Base-by-base conservation (phyloP, 1,140 invertebrate species). In the Colletes latitarsis region DNA sequence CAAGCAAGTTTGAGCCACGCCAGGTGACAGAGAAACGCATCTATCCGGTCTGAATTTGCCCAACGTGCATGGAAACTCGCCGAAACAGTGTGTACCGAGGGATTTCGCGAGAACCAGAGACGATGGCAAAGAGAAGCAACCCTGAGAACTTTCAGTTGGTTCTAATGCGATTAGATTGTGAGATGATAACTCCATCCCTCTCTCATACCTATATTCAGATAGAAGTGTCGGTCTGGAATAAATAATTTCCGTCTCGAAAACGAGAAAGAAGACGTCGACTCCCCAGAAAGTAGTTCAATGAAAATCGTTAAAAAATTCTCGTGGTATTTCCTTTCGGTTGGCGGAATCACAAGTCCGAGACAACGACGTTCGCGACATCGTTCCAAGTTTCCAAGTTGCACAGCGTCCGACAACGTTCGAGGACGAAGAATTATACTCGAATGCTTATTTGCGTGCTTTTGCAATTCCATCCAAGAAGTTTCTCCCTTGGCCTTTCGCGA, bases 91-190 rank as follows among this genome's bases (percentile, higher is more conserved):
- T 71, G 49, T 63, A 80, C 63, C 79, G 43, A 72, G 41, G 80
- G 49, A 85, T 85, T 82, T 82, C 41, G 19, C 49, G 79, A 78
- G 72, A 85, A 85, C 78, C 80, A 70, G 30, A 53, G 41, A 46
- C 80, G 17, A 12, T 19, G 52, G 75, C 60, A 73, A 60, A 67
- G 77, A 66, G 70, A 68, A 69, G 73, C 41, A 68, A 57, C 58
- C 70, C 84, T 82, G 80, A 68, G 84, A 86, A 85, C 84, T 82
- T 85, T 86, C 84, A 86, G 84, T 86, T 79, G 84, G 80, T 68
- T 85, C 85, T 86, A 86, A 86, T 85, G 80, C 84, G 84, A 86
- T 86, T 86, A 86, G 69, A 15, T 21, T 19, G 57, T 21, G 60
- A 82, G 77, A 82, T 72, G 66, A 60, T 63, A 71, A 76, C 75